These are phyloP conservation scores for Urocitellus parryii DNA, from an alignment of 2,113 vertebrate species.

Conservation along the genomic window DNA sequence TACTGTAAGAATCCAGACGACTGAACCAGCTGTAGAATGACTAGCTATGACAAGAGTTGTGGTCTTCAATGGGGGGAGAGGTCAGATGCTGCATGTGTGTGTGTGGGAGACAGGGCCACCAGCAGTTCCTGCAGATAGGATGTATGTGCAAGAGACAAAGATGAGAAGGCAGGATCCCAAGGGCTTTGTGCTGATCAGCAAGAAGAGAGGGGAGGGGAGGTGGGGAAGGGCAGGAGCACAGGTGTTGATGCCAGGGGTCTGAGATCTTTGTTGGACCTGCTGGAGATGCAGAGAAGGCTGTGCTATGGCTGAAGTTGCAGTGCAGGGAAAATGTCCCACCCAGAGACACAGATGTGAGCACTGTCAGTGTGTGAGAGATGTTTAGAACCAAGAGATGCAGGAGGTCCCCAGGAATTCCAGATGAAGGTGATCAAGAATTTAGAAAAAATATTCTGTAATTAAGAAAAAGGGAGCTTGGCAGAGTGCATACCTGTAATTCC, in stretches of 20 bases:
- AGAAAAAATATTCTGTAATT: neutral
- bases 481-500: too few relatives aligned
- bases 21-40: neutral
- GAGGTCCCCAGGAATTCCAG: neutral
- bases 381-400: constrained; percentile 1
- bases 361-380: neutral
- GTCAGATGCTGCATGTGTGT: neutral
- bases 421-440: neutral
- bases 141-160: neutral
- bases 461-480: neutral
- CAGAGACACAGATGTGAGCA: neutral
- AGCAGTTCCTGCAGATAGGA: neutral
- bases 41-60: neutral
- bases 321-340: neutral
- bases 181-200: neutral
- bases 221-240: neutral
- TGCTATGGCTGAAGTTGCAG: neutral
- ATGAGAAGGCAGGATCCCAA: neutral
- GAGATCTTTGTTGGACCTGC: neutral
- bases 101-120: neutral
- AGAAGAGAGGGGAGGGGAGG: neutral
- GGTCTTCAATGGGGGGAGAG: neutral
- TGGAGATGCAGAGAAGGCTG: too few relatives aligned
- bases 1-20: neutral
- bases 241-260: neutral